phyloP scores from a whole-genome alignment of 2,797 vertebrate genomes.

The Scyliorhinus canicula region DNA sequence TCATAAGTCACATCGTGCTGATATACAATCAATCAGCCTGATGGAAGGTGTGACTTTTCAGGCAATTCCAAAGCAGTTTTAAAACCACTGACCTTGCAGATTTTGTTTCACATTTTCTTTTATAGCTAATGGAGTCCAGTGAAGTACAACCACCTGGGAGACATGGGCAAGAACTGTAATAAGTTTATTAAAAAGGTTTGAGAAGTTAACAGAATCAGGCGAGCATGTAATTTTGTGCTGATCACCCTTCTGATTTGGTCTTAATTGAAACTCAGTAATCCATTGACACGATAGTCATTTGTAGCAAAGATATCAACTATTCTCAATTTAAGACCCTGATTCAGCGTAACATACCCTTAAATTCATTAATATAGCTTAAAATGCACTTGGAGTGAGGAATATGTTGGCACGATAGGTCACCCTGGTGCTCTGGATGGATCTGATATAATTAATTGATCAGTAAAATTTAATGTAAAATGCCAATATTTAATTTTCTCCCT shows the following conservation, averaged over 20 bases:
- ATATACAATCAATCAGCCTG: conserved; percentile 34
- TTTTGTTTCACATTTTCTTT: conserved; percentile 30
- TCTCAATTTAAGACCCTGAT: not conserved
- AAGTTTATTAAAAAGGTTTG: not conserved
- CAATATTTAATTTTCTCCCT: conserved; percentile 3
- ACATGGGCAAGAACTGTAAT: not conserved
- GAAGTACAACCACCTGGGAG: conserved; percentile 8
- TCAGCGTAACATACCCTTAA: not conserved
- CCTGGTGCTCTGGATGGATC: not conserved
- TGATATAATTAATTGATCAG: not conserved
- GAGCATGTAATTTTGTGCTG: not conserved
- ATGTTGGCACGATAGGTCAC: not conserved
- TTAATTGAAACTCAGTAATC: conserved; percentile 12
- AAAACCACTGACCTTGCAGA: conserved; percentile 35
- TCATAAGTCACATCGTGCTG: conserved; percentile 31
- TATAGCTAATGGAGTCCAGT: conserved; percentile 1
- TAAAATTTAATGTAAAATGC: not conserved
- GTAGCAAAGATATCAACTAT: conserved; percentile 10
- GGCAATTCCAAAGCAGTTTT: conserved; percentile 36
- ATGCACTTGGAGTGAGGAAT: not conserved
- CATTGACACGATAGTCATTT: not conserved
- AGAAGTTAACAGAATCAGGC: conserved; percentile 13
- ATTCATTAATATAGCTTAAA: not conserved
- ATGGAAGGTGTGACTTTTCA: not conserved
- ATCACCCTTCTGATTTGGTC: conserved; percentile 10